phyloP scores from a whole-genome alignment of 2,888 invertebrate species.

The Lymantria dispar region DNA sequence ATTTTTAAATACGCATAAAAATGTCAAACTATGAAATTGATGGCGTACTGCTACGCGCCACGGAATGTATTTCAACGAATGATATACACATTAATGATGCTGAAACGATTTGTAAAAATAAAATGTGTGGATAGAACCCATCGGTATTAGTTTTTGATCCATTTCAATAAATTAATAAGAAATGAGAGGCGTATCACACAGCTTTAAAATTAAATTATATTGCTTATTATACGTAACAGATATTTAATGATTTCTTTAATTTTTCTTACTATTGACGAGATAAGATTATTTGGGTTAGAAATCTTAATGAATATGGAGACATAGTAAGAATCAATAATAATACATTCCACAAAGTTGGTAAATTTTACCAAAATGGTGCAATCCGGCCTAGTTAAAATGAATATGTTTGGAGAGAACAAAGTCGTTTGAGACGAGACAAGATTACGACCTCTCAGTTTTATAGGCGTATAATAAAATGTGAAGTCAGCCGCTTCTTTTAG shows the following conservation, averaged over 20 bases:
- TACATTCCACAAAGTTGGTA: conserved; percentile 45
- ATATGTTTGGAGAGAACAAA: conserved; percentile 41
- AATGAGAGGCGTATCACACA: conserved; percentile 20
- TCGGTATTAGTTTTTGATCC: conserved; percentile 33
- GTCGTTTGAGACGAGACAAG: conserved; percentile 39
- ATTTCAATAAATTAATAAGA: conserved; percentile 30
- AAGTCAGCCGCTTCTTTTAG: conserved; percentile 64
- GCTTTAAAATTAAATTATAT: conserved; percentile 18
- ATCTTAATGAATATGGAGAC: conserved; percentile 4
- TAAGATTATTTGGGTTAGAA: conserved; percentile 6
- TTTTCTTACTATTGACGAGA: conserved; percentile 15
- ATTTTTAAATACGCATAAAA: conserved; percentile 80
- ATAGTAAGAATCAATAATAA: conserved; percentile 10
- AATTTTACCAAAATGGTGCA: conserved; percentile 59
- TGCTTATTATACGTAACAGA: conserved; percentile 8
- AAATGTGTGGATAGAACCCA: conserved; percentile 57
- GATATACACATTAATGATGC: conserved; percentile 61
- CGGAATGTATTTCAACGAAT: conserved; percentile 63
- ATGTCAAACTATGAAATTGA: conserved; percentile 74
- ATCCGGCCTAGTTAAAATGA: conserved; percentile 51
- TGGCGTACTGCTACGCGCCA: conserved; percentile 51
- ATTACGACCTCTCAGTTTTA: conserved; percentile 70
- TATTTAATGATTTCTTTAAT: conserved; percentile 8
- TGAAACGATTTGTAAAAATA: conserved; percentile 72
- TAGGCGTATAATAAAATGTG: conserved; percentile 64